Conservation (phyloP, 2,888 invertebrate genomes). For the Xestia xanthographa region DNA sequence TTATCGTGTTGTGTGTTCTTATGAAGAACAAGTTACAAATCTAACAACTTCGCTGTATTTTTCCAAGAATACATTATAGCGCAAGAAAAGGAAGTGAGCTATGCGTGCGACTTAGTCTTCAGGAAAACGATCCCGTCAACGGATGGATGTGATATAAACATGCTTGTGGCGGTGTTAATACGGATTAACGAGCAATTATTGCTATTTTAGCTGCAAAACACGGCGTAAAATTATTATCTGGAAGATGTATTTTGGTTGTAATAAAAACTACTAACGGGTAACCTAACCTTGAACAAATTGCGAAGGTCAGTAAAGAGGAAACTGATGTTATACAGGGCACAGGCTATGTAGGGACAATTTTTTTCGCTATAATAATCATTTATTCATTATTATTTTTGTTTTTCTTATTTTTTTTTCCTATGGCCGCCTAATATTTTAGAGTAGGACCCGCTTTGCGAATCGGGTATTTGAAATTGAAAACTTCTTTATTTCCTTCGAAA, state of each 20-base stretch:
- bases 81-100: not conserved
- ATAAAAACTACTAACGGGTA: not conserved
- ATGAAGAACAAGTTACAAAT: not conserved
- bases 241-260: not conserved
- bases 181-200: not conserved
- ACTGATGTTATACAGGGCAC: not conserved
- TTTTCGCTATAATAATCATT: too few relatives aligned
- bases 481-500: not conserved
- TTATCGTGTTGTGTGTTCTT: too few relatives aligned
- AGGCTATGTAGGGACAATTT: not conserved
- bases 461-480: not conserved
- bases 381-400: too few relatives aligned
- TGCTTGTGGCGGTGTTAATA: conserved; percentile 1
- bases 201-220: not conserved
- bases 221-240: not conserved
- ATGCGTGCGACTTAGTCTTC: not conserved
- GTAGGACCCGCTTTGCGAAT: not conserved
- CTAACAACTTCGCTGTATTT: not conserved
- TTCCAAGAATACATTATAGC: not conserved
- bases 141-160: conserved; percentile 1
- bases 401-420: too few relatives aligned
- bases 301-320: not conserved
- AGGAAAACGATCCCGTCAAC: not conserved
- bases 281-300: not conserved
- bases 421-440: not conserved